Evolutionary conservation across 2,113 vertebrate species (phyloP).

Genomic region (Plectropomus leopardus): DNA sequence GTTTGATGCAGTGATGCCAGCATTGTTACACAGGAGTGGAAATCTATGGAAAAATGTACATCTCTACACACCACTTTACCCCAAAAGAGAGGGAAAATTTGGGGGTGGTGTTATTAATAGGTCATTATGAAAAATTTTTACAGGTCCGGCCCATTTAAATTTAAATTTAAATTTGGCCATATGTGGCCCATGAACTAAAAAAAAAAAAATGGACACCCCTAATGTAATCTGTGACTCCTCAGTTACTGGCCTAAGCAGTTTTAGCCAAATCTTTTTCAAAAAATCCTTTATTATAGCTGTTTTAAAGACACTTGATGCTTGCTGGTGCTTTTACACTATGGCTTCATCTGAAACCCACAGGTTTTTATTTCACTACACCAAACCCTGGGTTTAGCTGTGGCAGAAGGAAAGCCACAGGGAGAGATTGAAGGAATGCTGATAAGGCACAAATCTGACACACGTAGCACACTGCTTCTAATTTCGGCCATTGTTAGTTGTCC

Average conservation of each 20-base stretch:
- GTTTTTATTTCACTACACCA: conserved; percentile 37
- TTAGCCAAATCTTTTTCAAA: too few species aligned
- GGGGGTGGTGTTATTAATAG: too few species aligned
- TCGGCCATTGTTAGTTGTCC: conserved; percentile 62
- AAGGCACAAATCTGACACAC: conserved; percentile 62
- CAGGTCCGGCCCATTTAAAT: too few species aligned
- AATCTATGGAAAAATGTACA: too few species aligned
- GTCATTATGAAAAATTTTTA: too few species aligned
- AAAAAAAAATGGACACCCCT: background rate
- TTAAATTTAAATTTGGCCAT: too few species aligned
- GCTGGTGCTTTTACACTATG: conserved; percentile 5
- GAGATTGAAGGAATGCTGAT: conserved; percentile 74
- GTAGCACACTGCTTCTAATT: conserved; percentile 75
- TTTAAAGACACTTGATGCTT: background rate
- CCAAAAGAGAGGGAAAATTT: too few species aligned
- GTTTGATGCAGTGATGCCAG: too few species aligned
- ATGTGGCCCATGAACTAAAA: too few species aligned
- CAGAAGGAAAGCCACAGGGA: conserved; percentile 78
- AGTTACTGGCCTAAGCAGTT: background rate
- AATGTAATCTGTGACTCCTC: background rate
- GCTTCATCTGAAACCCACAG: conserved; percentile 25
- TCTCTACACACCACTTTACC: too few species aligned
- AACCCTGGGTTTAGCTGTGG: conserved; percentile 53
- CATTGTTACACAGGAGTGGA: too few species aligned
- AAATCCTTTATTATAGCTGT: too few species aligned